phyloP scores from a whole-genome alignment of 2,888 invertebrate genomes.

The Cremastinae sp. region DNA sequence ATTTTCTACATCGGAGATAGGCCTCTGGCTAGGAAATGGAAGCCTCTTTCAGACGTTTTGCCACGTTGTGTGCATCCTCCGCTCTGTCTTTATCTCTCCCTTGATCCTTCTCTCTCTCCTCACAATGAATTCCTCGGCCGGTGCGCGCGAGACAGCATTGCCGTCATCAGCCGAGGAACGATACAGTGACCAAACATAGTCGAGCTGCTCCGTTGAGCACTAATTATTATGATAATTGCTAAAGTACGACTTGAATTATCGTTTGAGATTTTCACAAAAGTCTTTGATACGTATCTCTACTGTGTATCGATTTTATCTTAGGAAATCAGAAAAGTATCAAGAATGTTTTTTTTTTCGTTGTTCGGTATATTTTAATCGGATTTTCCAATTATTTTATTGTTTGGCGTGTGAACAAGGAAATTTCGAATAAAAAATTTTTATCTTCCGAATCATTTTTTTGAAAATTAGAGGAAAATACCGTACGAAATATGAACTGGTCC shows the following conservation, averaged over 20 bases:
- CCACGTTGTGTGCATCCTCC: slow-evolving; percentile 35
- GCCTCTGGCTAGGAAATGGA: slow-evolving; percentile 60
- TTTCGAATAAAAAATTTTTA: no score
- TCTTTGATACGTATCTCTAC: slow-evolving; percentile 10
- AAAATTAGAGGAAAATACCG: no score
- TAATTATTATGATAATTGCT: slow-evolving; percentile 62
- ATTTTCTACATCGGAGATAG: slow-evolving; percentile 60
- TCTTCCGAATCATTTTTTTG: no score
- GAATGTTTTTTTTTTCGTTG: no score
- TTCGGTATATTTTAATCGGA: no score
- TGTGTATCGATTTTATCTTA: no score
- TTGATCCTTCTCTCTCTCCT: slow-evolving; percentile 36
- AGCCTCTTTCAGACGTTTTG: slow-evolving; percentile 51
- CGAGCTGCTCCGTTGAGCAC: slow-evolving; percentile 56
- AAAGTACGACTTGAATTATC: slow-evolving; percentile 51
- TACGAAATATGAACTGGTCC: no score
- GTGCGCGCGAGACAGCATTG: slow-evolving; percentile 32
- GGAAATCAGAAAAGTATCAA: no score
- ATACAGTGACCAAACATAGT: slow-evolving; percentile 59
- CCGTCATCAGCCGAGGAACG: slow-evolving; percentile 40
- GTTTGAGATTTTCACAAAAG: slow-evolving; percentile 45
- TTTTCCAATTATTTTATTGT: no score
- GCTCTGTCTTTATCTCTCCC: slow-evolving; percentile 30
- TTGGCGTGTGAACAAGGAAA: no score
- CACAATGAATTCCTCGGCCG: slow-evolving; percentile 42